Evolutionary conservation across 2,797 vertebrate genomes (phyloP), one percentile per base, ranked within the genome.

Genomic region (Eleutherodactylus coqui): DNA sequence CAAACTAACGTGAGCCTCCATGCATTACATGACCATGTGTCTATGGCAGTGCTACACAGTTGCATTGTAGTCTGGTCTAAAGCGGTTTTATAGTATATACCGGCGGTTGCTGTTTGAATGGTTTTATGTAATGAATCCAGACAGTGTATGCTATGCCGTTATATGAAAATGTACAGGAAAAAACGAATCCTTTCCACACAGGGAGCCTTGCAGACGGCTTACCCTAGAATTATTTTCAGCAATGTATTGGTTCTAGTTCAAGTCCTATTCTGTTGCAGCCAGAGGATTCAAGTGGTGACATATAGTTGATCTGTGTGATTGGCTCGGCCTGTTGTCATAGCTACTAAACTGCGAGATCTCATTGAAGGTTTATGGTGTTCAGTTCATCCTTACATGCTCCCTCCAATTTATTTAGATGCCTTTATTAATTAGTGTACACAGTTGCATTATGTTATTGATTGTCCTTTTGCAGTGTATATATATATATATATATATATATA

Each of bases 281-380:
- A 49, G 62, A 29, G 43, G 14, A 10, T 60, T 58, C 75, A 36
- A 76, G 75, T 32, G 6, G 27, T 76, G 75, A 76, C 75, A 51
- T 76, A 53, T 34, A 51, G 17, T 34, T 76, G 75, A 79, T 80
- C 78, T 45, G 64, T 36, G 32, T 53, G 80, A 83, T 75, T 75
- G 45, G 43, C 62, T 62, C 49, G 3, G 53, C 32, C 82, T 75
- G 82, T 83, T 83, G 69, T 60, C 38, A 83, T 60, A 73, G 82
- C 73, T 83, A 60, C 51, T 75, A 73, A 83, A 62, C 38, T 69
- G n/a, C n/a, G 60, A 17, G 70, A 55, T 60, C 27, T 83, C 70
- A 58, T 83, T n/a, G 16, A 55, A 45, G 51, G 34, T 83, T 19
- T 75, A 3, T 75, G 38, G 53, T 62, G 51, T 75, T 78, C 13